Evolutionary conservation across 2,113 vertebrate species (phyloP).

Genomic region (Anarhynchus alexandrinus): DNA sequence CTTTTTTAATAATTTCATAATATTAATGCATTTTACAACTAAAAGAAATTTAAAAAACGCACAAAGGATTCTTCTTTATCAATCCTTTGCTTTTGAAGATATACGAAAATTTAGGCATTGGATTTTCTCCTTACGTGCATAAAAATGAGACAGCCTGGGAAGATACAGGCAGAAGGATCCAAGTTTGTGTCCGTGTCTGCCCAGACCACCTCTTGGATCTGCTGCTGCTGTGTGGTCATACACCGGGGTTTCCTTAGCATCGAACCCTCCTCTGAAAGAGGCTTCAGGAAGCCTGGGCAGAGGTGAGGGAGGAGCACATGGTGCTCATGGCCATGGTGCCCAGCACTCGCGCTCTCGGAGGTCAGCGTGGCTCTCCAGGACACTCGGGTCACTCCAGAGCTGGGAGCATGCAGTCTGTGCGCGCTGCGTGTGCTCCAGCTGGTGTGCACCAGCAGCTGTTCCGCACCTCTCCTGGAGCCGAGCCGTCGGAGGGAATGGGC

Average conservation of each 20-base stretch:
- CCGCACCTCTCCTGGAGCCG: rapidly evolving
- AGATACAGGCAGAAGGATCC: neutral
- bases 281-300: neutral
- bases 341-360: neutral
- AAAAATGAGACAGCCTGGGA: neutral
- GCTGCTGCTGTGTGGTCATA: neutral
- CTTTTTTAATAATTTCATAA: neutral
- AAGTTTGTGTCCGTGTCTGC: neutral
- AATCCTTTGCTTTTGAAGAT: neutral
- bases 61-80: neutral
- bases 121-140: neutral
- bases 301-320: neutral
- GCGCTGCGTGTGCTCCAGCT: rapidly evolving
- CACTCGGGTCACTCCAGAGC: neutral
- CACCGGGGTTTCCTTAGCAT: neutral
- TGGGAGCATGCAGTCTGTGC: rapidly evolving
- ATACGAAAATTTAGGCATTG: neutral
- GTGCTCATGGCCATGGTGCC: neutral
- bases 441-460: neutral
- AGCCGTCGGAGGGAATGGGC: rapidly evolving
- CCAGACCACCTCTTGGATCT: neutral
- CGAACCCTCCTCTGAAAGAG: neutral
- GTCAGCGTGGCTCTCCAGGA: rapidly evolving
- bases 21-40: neutral
- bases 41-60: neutral